Evolutionary conservation across 2,797 vertebrate species (phyloP).

Genomic region (Capromys pilorides): DNA sequence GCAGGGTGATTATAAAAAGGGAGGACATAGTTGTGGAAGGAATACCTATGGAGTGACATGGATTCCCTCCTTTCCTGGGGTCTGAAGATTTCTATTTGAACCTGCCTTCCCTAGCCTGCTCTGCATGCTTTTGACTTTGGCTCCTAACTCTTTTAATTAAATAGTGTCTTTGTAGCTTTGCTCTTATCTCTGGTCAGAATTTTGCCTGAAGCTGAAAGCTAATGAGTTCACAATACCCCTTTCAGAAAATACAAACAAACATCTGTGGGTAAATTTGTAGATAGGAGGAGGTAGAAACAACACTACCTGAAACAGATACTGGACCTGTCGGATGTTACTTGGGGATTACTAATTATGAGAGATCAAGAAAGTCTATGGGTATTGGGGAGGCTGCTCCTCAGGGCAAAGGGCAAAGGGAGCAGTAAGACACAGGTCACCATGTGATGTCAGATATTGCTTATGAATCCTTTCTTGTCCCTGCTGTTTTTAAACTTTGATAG

Average conservation of each 20-base stretch:
- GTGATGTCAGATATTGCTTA: neutral
- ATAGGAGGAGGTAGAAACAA: neutral
- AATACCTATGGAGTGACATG: accelerated
- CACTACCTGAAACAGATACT: neutral
- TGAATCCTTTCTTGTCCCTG: conserved; percentile 34
- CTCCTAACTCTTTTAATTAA: neutral
- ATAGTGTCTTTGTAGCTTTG: neutral
- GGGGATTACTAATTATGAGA: neutral
- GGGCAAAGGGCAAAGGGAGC: neutral
- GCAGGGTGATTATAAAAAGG: neutral
- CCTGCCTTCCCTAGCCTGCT: neutral
- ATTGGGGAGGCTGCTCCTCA: neutral
- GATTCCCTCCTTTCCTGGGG: neutral
- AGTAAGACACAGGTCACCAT: neutral
- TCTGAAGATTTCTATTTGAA: neutral
- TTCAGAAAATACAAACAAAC: neutral
- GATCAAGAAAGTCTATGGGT: neutral
- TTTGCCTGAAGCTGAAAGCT: conserved; percentile 19
- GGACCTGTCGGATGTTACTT: neutral
- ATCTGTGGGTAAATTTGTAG: neutral
- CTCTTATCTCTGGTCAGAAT: neutral
- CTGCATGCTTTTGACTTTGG: neutral
- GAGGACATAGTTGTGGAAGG: neutral
- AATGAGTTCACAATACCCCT: neutral
- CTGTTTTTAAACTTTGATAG: conserved; percentile 3